These are phyloP conservation scores for Notolabrus celidotus DNA, from an alignment of 2,797 vertebrate species.

Conservation along the genomic window DNA sequence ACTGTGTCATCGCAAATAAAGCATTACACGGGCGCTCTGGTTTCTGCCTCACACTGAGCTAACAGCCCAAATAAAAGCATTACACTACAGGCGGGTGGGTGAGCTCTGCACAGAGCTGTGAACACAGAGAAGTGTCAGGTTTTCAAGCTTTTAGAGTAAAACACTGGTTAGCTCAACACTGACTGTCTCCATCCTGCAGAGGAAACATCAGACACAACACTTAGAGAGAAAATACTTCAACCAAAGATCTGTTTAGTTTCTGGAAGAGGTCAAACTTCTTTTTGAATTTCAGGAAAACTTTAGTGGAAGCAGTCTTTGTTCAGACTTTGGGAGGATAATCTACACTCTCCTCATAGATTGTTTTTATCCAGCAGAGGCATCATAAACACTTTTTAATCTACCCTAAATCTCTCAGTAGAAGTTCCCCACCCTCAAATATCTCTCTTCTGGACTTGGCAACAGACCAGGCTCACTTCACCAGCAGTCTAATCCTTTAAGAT, in stretches of 20 bases:
- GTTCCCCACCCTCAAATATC: neutral
- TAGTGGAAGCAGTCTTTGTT: neutral
- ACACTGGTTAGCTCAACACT: conserved; percentile 7
- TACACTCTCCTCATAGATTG: neutral
- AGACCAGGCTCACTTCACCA: no score
- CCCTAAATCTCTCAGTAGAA: neutral
- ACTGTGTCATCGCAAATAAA: conserved; percentile 53
- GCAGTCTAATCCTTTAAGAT: neutral
- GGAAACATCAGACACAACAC: conserved; percentile 34
- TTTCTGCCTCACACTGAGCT: conserved; percentile 40
- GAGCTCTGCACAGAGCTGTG: conserved; percentile 4
- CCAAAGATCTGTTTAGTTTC: no score
- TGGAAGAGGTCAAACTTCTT: neutral
- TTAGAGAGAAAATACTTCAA: neutral
- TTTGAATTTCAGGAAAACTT: neutral
- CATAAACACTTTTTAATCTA: no score
- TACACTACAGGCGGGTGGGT: conserved; percentile 33
- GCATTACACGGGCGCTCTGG: conserved; percentile 10
- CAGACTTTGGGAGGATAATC: neutral
- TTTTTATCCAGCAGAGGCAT: no score
- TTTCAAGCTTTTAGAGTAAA: conserved; percentile 26
- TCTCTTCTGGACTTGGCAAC: no score
- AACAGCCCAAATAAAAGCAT: conserved; percentile 44
- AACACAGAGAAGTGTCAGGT: conserved; percentile 1
- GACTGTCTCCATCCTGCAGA: conserved; percentile 20